Evolutionary conservation across 1,140 invertebrate species (phyloP).

Genomic region (Cyclargus thomasi): DNA sequence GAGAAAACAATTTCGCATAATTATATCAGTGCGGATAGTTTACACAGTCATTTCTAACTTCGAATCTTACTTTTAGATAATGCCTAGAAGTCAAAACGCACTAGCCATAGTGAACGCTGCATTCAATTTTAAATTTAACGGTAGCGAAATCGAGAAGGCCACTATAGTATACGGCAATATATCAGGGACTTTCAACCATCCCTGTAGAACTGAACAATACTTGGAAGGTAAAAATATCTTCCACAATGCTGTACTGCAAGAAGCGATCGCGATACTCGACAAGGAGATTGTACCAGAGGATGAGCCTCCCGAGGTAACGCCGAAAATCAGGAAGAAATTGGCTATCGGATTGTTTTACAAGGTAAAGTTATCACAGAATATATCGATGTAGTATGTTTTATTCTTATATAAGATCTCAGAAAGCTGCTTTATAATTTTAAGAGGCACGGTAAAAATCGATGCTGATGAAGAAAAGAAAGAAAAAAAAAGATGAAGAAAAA

Average conservation of each 20-base stretch:
- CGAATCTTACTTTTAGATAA: constrained; percentile 75
- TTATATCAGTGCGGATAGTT: too few species aligned
- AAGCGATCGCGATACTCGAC: constrained; percentile 76
- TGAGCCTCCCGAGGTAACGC: constrained; percentile 78
- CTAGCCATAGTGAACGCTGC: constrained; percentile 89
- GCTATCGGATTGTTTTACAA: constrained; percentile 85
- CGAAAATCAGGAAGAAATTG: constrained; percentile 80
- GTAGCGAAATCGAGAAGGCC: constrained; percentile 46
- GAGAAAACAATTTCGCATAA: too few species aligned
- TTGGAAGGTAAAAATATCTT: constrained; percentile 77
- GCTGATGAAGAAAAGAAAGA: too few species aligned
- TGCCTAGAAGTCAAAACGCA: constrained; percentile 86
- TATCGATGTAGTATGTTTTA: too few species aligned
- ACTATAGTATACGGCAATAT: constrained; percentile 82
- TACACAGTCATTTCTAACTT: too few species aligned
- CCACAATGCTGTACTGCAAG: constrained; percentile 68
- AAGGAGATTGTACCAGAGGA: constrained; percentile 79
- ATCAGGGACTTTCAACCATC: constrained; percentile 81
- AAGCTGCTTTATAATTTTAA: too few species aligned
- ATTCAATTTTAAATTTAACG: constrained; percentile 80
- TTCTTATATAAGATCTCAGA: too few species aligned
- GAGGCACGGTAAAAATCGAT: too few species aligned
- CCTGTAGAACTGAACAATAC: constrained; percentile 80
- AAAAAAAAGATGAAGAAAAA: too few species aligned
- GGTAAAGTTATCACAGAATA: constrained; percentile 52